Conservation (phyloP, 2,113 vertebrate species). For the Corapipo altera region DNA sequence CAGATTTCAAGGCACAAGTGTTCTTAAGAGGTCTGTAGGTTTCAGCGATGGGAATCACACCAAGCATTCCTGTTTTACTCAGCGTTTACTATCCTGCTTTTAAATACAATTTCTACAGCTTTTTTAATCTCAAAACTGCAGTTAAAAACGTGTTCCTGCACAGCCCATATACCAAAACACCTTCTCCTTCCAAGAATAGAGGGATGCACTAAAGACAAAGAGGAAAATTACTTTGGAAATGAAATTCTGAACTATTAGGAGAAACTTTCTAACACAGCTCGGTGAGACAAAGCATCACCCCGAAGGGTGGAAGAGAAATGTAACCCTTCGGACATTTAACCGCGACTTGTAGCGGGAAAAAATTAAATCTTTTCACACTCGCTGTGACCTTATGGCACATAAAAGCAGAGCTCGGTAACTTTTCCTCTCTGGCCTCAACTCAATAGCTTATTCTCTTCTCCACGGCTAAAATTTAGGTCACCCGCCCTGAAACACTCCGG, state of each 20-base stretch:
- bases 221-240: neutral
- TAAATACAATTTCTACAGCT: neutral
- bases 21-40: neutral
- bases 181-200: neutral
- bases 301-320: neutral
- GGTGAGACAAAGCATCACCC: neutral
- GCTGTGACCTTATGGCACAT: neutral
- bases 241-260: neutral
- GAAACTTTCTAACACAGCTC: neutral
- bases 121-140: neutral
- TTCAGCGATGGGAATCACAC: neutral
- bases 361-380: neutral
- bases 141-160: neutral
- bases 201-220: neutral
- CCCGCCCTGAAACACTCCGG: neutral
- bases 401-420: neutral
- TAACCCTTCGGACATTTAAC: neutral
- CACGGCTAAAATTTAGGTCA: neutral
- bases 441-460: neutral
- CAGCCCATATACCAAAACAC: neutral
- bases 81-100: neutral
- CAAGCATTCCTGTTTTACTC: neutral
- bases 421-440: neutral
- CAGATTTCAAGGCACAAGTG: neutral
- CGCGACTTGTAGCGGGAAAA: neutral